Base-by-base conservation (phyloP, 1,140 invertebrate species). In the Neodiprion lecontei region DNA sequence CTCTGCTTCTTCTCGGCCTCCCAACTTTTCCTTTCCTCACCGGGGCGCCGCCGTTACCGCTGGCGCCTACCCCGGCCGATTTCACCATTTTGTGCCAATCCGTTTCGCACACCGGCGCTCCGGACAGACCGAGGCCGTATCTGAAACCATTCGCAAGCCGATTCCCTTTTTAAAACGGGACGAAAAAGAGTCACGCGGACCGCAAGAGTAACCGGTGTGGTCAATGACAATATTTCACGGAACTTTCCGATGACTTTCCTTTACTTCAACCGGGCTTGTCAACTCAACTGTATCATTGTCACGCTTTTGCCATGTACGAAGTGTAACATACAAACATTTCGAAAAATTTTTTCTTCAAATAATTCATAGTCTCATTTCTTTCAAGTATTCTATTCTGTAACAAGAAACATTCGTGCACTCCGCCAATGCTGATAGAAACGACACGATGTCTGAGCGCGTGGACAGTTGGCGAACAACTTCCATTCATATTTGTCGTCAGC, bases 81-180 rank as follows among this genome's bases (percentile, higher is more conserved):
- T 97, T 97, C 84, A 96, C 91, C 82, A 96, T 91, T 89, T 97
- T 97, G 84, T 96, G 95, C 92, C 95, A 97, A 89, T 97, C 96
- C 87, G 96, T 94, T 88, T 97, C 96, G 91, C 96, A 97, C 47
- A 97, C 92, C 78, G 96, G 90, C 80, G 92, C 93, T 53, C 95
- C 96, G 78, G 94, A 94, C 78, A 96, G 87, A 40, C 28, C 28
- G 88, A 97, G 92, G 85, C 95, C 95, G 89, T 96, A 97, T 88
- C 93, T 94, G 82, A 17, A 84, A 82, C 72, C 72, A 48, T 9
- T 68, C 11, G 75, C 65, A 70, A 71, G 72, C 28, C 28, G 28
- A 40, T 40, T 40, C 5, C 28, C 28, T 40, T 40, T 40, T 40
- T 40, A 40, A 40, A 40, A 40, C 5, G 28, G 28, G 28, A 40